phyloP scores from a whole-genome alignment of 2,888 invertebrate genomes.

The Lochmaea crataegi region DNA sequence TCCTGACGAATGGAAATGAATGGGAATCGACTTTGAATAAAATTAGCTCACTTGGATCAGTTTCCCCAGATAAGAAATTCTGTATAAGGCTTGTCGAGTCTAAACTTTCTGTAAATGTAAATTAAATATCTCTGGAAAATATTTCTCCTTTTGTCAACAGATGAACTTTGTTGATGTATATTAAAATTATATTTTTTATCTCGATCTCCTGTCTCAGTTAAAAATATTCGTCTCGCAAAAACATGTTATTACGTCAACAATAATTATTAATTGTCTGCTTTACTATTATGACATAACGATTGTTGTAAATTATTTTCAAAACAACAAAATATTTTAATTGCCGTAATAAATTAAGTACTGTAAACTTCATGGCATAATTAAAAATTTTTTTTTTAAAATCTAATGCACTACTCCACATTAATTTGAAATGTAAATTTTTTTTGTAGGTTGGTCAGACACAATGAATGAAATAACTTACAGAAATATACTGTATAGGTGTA shows the following conservation, averaged over 20 bases:
- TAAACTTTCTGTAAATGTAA: slow-evolving; percentile 26
- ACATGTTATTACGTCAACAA: too few species aligned
- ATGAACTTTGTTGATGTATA: slow-evolving; percentile 16
- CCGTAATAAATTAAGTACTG: background rate
- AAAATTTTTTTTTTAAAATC: slow-evolving; percentile 2
- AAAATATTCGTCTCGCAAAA: too few species aligned
- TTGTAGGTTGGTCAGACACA: slow-evolving; percentile 20
- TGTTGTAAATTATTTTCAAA: slow-evolving; percentile 11
- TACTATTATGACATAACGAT: background rate
- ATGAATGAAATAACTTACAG: slow-evolving; percentile 25
- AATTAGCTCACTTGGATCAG: slow-evolving; percentile 38
- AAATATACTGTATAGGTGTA: slow-evolving; percentile 17
- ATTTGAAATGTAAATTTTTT: slow-evolving; percentile 25
- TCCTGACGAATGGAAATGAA: slow-evolving; percentile 36
- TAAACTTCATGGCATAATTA: slow-evolving; percentile 17
- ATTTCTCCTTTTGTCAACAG: slow-evolving; percentile 14
- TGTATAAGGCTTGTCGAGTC: slow-evolving; percentile 9
- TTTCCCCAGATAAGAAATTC: slow-evolving; percentile 30
- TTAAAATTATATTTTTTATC: background rate
- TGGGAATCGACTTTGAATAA: slow-evolving; percentile 35
- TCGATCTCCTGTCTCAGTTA: background rate
- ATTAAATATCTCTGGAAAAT: slow-evolving; percentile 29
- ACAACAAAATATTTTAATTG: slow-evolving; percentile 27
- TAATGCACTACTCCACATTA: slow-evolving; percentile 10
- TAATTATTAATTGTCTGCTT: too few species aligned